Conservation (phyloP, 2,797 vertebrate species). For the Channallabes apus region DNA sequence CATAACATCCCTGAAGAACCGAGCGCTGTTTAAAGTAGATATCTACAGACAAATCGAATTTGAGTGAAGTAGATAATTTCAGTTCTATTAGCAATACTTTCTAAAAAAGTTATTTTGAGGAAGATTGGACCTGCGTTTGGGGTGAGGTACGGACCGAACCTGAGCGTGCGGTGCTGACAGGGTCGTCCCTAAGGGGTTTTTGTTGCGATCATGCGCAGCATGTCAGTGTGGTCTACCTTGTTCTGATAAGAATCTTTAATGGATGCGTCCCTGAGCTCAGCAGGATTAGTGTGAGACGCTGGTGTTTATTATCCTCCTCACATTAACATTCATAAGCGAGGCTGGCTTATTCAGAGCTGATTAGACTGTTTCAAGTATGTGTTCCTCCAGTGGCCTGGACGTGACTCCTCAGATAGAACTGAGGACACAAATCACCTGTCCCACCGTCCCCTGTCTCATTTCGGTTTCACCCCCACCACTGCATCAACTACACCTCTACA, state of each 20-base stretch:
- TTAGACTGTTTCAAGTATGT: conserved; percentile 76
- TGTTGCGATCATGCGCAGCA: background rate
- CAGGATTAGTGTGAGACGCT: conserved; percentile 43
- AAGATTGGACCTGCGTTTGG: background rate
- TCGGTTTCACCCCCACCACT: background rate
- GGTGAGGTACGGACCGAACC: too few species aligned
- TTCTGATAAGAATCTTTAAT: conserved; percentile 36
- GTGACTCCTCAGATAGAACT: conserved; percentile 19
- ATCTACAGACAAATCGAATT: background rate
- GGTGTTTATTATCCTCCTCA: conserved; percentile 55
- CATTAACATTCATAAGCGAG: conserved; percentile 72
- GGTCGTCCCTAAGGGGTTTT: background rate
- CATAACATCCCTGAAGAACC: background rate
- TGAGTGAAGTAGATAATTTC: background rate
- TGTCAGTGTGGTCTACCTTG: background rate
- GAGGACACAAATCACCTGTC: background rate
- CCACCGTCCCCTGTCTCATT: conserved; percentile 42
- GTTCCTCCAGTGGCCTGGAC: conserved; percentile 61
- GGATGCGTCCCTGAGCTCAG: conserved; percentile 58
- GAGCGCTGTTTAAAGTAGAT: background rate
- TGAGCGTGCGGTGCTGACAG: background rate
- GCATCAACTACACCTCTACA: background rate
- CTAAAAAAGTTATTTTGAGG: background rate
- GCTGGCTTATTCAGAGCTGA: conserved; percentile 62
- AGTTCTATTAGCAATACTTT: background rate